These are phyloP conservation scores for Thecocarcelia acutangulata DNA, from an alignment of 2,888 invertebrate genomes.

Conservation along the genomic window DNA sequence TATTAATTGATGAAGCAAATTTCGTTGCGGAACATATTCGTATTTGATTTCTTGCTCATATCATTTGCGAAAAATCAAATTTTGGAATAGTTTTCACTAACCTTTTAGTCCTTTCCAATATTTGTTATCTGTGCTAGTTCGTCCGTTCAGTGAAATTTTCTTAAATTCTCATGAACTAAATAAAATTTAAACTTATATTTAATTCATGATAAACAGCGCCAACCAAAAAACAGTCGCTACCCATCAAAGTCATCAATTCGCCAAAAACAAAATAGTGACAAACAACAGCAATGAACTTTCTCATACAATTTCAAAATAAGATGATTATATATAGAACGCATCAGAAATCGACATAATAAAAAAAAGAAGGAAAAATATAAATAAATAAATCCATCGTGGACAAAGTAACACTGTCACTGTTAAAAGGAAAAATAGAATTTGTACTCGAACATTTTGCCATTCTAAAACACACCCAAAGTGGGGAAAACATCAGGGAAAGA, in stretches of 20 bases:
- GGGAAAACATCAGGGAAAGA: slow-evolving; percentile 54
- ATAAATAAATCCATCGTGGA: slow-evolving; percentile 73
- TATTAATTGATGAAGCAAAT: no score
- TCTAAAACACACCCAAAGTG: slow-evolving; percentile 34
- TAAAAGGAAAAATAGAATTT: slow-evolving; percentile 66
- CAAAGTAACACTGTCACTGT: slow-evolving; percentile 79
- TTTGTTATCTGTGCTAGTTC: no score
- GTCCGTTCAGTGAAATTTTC: not conserved
- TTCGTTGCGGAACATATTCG: no score
- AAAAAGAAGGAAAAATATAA: not conserved
- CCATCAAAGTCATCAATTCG: slow-evolving; percentile 46
- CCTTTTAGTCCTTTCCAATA: no score
- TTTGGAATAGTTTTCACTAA: no score
- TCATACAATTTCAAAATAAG: slow-evolving; percentile 46
- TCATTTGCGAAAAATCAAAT: no score
- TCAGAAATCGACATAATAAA: slow-evolving; percentile 50
- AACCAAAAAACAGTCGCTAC: slow-evolving; percentile 23
- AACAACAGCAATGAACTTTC: slow-evolving; percentile 56
- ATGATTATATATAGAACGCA: slow-evolving; percentile 51
- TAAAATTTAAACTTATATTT: slow-evolving; percentile 38
- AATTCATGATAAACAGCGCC: slow-evolving; percentile 29
- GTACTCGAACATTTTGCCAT: slow-evolving; percentile 37
- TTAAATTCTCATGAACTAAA: slow-evolving; percentile 11
- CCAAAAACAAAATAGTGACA: slow-evolving; percentile 62
- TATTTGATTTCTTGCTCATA: no score